Evolutionary conservation across 2,888 invertebrate species (phyloP), one percentile per base, ranked within the genome.

Genomic region (Andricus curvator): DNA sequence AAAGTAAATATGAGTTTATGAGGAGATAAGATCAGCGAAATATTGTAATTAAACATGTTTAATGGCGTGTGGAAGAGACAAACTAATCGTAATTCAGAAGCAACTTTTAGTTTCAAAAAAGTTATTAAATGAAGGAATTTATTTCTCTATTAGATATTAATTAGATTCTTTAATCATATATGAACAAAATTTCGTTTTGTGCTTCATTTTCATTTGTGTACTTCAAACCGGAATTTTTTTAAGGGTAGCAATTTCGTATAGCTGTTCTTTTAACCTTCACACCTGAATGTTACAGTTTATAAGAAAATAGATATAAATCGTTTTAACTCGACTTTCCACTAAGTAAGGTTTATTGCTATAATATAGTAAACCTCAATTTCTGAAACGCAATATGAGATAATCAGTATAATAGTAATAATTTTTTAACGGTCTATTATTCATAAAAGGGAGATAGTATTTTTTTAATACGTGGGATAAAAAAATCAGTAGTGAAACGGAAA

Each of bases 291-390:
- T 60, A n/a, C n/a, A 60, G 8, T 11, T 60, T 60, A 60, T 60
- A 4, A n/a, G 13, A 60, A 22, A 60, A 60, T 22, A 60, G 22
- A n/a, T 56, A 17, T 56, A 56, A 56, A 56, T 15, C 56, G n/a
- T 56, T 87, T 84, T 84, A 84, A 81, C 84, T 80, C 67, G 79
- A 85, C 88, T 86, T 87, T 87, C 84, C 87, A 86, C 85, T 84
- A 86, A 88, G 81, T 79, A 84, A 1, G 11, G 62, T 62, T 62
- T 62, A 62, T 62, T 62, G 1, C 25, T 25, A 25, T 15, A 62
- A 62, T 25, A 62, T 25, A 25, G 62, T 25, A 62, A 62, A 11
- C 25, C 25, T 25, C 25, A 15, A 15, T 25, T 62, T 29, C 25
- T 15, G 62, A 25, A 62, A 25, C 13, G 25, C 25, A 22, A 62